Conservation (phyloP, 64 coral and sea anemone genomes). For the Stichodactyla mertensii region DNA sequence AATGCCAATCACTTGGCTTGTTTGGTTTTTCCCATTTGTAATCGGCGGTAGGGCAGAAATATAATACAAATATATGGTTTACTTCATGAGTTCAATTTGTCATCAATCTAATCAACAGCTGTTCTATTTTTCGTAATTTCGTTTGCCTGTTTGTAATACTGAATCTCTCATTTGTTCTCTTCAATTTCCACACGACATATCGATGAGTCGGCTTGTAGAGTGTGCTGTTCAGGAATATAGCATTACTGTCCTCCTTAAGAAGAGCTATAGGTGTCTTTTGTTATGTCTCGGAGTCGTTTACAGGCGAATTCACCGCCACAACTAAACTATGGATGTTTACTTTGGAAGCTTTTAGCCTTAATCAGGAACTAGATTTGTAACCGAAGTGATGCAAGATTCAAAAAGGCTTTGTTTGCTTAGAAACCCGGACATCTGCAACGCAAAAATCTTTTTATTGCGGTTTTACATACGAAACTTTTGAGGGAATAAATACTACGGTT, state of each 20-base stretch:
- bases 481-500: neutral
- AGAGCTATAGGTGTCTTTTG: neutral
- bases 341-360: neutral
- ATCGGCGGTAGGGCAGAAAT: neutral
- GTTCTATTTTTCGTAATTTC: neutral
- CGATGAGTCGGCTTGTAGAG: neutral
- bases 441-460: neutral
- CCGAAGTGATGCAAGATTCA: neutral
- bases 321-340: neutral
- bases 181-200: neutral
- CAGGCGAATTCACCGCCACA: neutral
- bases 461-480: neutral
- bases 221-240: neutral
- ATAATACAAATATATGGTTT: neutral
- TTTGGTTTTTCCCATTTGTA: neutral
- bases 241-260: neutral
- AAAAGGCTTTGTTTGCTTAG: neutral
- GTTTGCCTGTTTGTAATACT: neutral
- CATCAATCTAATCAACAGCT: neutral
- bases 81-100: neutral
- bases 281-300: neutral
- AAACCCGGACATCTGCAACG: neutral
- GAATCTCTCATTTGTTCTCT: neutral
- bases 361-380: neutral
- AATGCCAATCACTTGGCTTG: neutral